Evolutionary conservation across 1,140 invertebrate species (phyloP), one percentile per base, ranked within the genome.

Genomic region (Aphaenogaster floridana): DNA sequence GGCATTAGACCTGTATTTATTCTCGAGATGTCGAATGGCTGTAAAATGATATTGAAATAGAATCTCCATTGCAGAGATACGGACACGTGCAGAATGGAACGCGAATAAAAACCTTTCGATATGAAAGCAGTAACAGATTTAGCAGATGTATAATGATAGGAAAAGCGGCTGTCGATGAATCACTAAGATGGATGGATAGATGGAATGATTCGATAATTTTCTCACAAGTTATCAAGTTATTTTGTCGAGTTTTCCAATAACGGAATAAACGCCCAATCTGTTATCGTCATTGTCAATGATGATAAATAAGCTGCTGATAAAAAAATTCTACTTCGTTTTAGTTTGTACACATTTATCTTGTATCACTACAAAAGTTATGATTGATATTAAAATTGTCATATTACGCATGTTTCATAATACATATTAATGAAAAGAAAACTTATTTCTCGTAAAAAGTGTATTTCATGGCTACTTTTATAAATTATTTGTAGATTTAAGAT

Each of bases 331-430:
- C 28, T 28, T 28, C 0, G 28, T 28, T 28, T 28, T 28, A 28
- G 28, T 28, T 28, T 42, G 17, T 45, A 13, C 15, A 68, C 17
- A 39, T 45, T 68, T 45, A 21, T 68, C 11, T 68, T 45, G 9
- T 21, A 68, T 42, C 11, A 45, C 42, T 17, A 15, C 3, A 17
- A 17, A 66, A 9, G 36, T 66, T n/a, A 68, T 68, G 11, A 68
- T 68, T 21, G 64, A 68, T 68, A 45, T 45, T 68, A 66, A 66
- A 66, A 15, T 66, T 42, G 64, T 28, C 28, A 28, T 28, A 28
- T 28, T 28, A 28, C 17, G 17, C 42, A 45, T 45, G 42, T 45
- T 45, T 45, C 8, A 45, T 45, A 45, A 45, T 45, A n/a, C 42
- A 68, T 45, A 21, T 66, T 68, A 68, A 5, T 11, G 39, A 68